Conservation (phyloP, 1,140 invertebrate species). For the Drosophila sproati region DNA sequence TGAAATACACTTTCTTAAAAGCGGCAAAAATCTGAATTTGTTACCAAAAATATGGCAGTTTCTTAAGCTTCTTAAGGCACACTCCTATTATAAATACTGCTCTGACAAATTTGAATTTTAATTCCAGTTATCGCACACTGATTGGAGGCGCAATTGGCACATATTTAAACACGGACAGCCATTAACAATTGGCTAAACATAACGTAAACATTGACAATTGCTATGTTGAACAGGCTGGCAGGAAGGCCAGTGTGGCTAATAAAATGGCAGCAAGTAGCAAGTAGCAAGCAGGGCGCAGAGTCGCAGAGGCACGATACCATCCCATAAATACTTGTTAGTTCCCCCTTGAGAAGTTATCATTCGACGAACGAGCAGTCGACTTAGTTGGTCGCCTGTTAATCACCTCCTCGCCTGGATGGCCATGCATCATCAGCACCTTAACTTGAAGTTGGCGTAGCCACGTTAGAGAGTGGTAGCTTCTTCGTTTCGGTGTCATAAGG, state of each 20-base stretch:
- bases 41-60: background rate
- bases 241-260: slow-evolving; percentile 51
- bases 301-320: slow-evolving; percentile 30
- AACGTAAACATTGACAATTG: slow-evolving; percentile 47
- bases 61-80: background rate
- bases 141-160: slow-evolving; percentile 19
- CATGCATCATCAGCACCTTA: slow-evolving; percentile 43
- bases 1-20: too few relatives aligned
- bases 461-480: slow-evolving; percentile 41
- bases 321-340: slow-evolving; percentile 77
- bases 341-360: slow-evolving; percentile 37
- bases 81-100: background rate
- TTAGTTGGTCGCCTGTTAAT: slow-evolving; percentile 38
- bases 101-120: background rate
- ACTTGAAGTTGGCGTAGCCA: slow-evolving; percentile 22
- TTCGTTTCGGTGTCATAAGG: slow-evolving; percentile 80
- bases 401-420: slow-evolving; percentile 23
- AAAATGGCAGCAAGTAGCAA: slow-evolving; percentile 46
- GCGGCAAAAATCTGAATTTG: too few relatives aligned
- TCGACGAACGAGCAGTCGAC: background rate
- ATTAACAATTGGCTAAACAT: slow-evolving; percentile 62
- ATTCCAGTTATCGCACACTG: background rate
- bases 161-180: slow-evolving; percentile 26
- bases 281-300: slow-evolving; percentile 4
- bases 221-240: slow-evolving; percentile 35